Base-by-base conservation (phyloP, 2,888 invertebrate genomes). In the Antheraea yamamai region DNA sequence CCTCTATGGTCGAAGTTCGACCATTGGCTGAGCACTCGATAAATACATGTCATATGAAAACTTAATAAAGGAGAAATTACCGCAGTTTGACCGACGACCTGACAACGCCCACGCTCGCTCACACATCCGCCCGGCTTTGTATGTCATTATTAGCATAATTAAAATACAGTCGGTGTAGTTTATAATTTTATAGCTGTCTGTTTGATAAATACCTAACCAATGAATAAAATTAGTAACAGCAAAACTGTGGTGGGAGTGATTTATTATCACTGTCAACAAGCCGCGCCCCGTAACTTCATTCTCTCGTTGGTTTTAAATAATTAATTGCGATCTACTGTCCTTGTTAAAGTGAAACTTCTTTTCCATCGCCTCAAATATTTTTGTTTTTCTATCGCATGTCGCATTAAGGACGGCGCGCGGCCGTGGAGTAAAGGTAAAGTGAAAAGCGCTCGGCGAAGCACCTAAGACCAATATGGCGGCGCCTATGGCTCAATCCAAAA, bases 151-250 rank as follows among this genome's bases (percentile, higher is more conserved):
- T 39, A 70, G 70, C 26, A 70, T 70, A 70, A 70, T 70, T 70
- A 39, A 70, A 70, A 70, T 39, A 39, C 70, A 39, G 70, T 39
- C 70, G 39, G 39, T n/a, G 39, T n/a, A 70, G 8, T 70, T 39
- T 72, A 35, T 30, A 55, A 72, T 61, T 39, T 26, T 20, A 66
- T 73, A 70, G n/a, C 71, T 70, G 70, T 20, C 71, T 10, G 26
- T 20, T 30, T 75, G 61, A 72, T 61, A 61, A 75, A 75, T 74
- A 74, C 61, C 58, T 58, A 75, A 75, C 30, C 72, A 72, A 72
- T 70, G 70, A 70, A 70, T 66, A 66, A 66, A 66, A 66, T 70
- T 70, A 70, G 70, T 70, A 39, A 70, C 39, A 39, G 2, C 70
- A n/a, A 30, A 66, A 66, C 39, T 8, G 64, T 10, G 10, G 70